Evolutionary conservation across 1,140 invertebrate genomes (phyloP).

Genomic region (Popillia japonica): DNA sequence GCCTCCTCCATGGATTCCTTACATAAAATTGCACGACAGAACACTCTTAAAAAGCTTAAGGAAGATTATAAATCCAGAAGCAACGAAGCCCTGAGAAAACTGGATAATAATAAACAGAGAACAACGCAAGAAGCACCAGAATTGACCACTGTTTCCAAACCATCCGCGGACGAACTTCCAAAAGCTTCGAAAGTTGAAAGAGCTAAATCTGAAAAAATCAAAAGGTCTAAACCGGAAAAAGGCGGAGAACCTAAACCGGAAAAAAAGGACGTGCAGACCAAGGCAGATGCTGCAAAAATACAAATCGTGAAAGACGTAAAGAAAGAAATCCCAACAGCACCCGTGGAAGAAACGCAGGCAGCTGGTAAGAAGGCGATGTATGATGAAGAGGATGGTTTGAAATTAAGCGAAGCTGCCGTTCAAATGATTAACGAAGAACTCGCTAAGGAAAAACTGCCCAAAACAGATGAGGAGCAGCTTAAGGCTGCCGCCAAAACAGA

Average conservation of each 20-base stretch:
- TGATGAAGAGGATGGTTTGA: constrained; percentile 55
- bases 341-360: constrained; percentile 33
- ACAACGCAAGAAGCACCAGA: constrained; percentile 33
- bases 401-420: constrained; percentile 45
- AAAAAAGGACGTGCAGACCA: background rate
- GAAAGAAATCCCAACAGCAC: constrained; percentile 38
- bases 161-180: constrained; percentile 1
- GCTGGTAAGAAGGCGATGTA: constrained; percentile 47
- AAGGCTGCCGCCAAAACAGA: constrained; percentile 50
- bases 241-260: background rate
- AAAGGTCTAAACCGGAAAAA: background rate
- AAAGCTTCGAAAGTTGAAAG: constrained; percentile 40
- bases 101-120: background rate
- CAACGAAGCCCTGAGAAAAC: constrained; percentile 4
- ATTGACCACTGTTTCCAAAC: background rate
- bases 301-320: constrained; percentile 39
- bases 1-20: constrained; percentile 30
- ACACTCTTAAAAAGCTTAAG: background rate
- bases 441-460: constrained; percentile 24
- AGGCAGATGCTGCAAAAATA: background rate
- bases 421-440: constrained; percentile 43
- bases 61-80: background rate
- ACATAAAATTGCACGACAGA: constrained; percentile 16
- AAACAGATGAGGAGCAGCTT: constrained; percentile 45
- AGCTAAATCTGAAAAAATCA: constrained; percentile 29